phyloP scores from a whole-genome alignment of 2,888 invertebrate genomes.

The Dasysyrphus albostriatus region DNA sequence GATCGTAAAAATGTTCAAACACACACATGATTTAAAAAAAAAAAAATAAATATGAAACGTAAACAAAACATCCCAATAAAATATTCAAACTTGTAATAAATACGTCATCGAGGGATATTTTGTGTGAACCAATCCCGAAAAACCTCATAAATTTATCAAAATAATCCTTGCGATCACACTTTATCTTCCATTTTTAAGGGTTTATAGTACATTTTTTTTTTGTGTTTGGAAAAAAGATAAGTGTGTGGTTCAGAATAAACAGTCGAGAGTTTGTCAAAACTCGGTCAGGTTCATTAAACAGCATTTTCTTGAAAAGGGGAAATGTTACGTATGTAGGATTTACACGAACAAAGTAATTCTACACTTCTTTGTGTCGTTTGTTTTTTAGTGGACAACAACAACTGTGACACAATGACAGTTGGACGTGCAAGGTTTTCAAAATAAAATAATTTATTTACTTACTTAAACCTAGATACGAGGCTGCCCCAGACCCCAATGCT shows the following conservation, averaged over 20 bases:
- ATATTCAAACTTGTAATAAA: conserved; percentile 56
- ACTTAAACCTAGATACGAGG: conserved; percentile 1
- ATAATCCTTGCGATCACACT: conserved; percentile 67
- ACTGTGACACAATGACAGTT: conserved; percentile 26
- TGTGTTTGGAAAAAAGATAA: conserved; percentile 8
- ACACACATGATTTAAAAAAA: background rate
- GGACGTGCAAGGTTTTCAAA: conserved; percentile 10
- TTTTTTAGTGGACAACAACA: conserved; percentile 42
- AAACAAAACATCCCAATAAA: conserved; percentile 57
- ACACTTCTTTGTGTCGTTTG: conserved; percentile 61
- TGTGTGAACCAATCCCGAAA: conserved; percentile 50
- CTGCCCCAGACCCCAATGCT: background rate
- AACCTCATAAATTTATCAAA: conserved; percentile 74
- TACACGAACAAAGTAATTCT: conserved; percentile 54
- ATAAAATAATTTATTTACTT: conserved; percentile 25
- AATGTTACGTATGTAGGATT: background rate
- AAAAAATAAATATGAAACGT: conserved; percentile 17
- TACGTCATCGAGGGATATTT: conserved; percentile 64
- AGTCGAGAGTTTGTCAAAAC: conserved; percentile 45
- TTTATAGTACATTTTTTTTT: conserved; percentile 38
- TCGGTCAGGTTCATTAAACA: conserved; percentile 64
- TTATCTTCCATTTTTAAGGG: conserved; percentile 55
- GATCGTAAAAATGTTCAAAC: conserved; percentile 51
- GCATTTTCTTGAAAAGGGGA: background rate
- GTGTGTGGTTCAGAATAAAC: conserved; percentile 21